phyloP scores from a whole-genome alignment of 2,888 invertebrate genomes.

The Strigamia crassipes region DNA sequence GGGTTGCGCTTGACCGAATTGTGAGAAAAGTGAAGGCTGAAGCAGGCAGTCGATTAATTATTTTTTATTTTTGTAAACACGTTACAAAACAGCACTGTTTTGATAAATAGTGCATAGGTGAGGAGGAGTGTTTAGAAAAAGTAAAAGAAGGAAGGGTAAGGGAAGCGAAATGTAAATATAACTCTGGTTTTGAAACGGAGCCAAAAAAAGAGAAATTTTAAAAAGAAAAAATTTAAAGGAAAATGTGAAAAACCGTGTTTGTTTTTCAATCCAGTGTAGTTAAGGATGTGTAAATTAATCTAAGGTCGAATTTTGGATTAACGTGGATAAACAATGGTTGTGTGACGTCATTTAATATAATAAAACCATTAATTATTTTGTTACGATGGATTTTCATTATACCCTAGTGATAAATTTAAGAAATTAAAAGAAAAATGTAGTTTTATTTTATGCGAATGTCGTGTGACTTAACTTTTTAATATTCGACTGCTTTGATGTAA shows the following conservation, averaged over 20 bases:
- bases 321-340: not conserved
- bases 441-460: too few relatives aligned
- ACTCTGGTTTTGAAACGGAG: not conserved
- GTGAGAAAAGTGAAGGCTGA: not conserved
- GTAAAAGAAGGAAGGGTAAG: not conserved
- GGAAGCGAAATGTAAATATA: conserved; percentile 12
- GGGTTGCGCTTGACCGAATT: not conserved
- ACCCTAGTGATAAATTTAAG: too few relatives aligned
- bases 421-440: too few relatives aligned
- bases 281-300: conserved; percentile 34
- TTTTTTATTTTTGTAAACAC: not conserved
- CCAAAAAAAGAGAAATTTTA: not conserved
- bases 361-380: not conserved
- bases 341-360: not conserved
- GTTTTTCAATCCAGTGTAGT: conserved; percentile 36
- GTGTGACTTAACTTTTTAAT: too few relatives aligned
- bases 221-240: conserved; percentile 1
- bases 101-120: not conserved
- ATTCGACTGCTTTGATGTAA: too few relatives aligned
- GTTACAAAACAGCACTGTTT: conserved; percentile 9
- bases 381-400: too few relatives aligned
- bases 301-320: not conserved
- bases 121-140: not conserved
- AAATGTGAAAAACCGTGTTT: not conserved
- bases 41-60: not conserved